Base-by-base conservation (phyloP, 2,113 vertebrate genomes). In the Artemisiospiza belli region DNA sequence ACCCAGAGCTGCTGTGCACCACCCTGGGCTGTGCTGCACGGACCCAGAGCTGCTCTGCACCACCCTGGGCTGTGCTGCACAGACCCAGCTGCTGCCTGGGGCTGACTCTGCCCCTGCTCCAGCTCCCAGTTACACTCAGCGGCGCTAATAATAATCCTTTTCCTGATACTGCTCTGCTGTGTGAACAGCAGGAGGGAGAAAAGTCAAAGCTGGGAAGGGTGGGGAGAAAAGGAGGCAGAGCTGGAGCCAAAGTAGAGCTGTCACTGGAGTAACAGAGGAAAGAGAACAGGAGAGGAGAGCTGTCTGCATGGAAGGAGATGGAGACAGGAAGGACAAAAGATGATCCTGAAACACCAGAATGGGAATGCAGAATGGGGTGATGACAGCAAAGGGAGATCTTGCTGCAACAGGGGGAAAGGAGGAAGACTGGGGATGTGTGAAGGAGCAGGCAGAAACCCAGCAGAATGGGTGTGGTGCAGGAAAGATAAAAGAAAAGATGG, bases 101-200 rank as follows among this genome's bases (percentile, higher is more conserved):
- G 51, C 54, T 54, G 39, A 13, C 52, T 76, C 51, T 68, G 7
- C 62, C 23, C 46, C 46, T 37, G 18, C 64, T 12, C 72, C 88
- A 93, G 72, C 63, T 78, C 31, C 91, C 41, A 57, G 24, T 68
- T 51, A 88, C 73, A 81, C 46, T 5, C 20, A 78, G 39, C 69
- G 61, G 28, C n/a, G 69, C 69, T 79, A 84, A 90, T 93, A 93
- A 69, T 66, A 70, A 64, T 55, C 15, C 15, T 78, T 79, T 30
- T 55, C 58, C 77, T 22, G 47, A 15, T 12, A 37, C 33, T 35
- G 21, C 23, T 70, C 9, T 46, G 33, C 23, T 41, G 24, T 41
- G 75, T 44, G 69, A 79, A 31, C 16, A 73, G 77, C 30, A 55
- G 15, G 41, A 89, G 37, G 72, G 51, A 74, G 77, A 84, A 84